phyloP scores from a whole-genome alignment of 1,140 invertebrate species.

The Zelostemma sp. region DNA sequence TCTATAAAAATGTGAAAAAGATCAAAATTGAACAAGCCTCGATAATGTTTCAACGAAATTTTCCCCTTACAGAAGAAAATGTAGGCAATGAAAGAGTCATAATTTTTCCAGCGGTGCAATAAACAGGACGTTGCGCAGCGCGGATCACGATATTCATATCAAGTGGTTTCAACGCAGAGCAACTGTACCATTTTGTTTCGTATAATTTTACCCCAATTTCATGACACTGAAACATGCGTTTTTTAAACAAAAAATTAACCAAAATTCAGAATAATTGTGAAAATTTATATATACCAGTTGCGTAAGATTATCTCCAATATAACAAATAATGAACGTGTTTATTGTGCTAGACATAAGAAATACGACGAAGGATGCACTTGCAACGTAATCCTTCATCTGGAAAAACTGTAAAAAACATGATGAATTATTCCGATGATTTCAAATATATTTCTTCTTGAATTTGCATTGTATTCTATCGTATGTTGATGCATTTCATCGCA shows the following conservation, averaged over 20 bases:
- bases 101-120: conserved; percentile 22
- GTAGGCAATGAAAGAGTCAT: conserved; percentile 23
- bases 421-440: too few relatives aligned
- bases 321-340: conserved; percentile 18
- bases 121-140: conserved; percentile 9
- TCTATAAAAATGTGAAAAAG: too few relatives aligned
- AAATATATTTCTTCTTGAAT: too few relatives aligned
- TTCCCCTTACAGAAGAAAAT: conserved; percentile 14
- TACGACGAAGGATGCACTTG: conserved; percentile 13
- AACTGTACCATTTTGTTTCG: too few relatives aligned
- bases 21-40: too few relatives aligned
- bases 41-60: too few relatives aligned
- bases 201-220: too few relatives aligned
- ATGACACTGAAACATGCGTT: conserved; percentile 8
- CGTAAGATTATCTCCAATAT: conserved; percentile 17
- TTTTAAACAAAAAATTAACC: conserved; percentile 5
- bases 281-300: conserved; percentile 7
- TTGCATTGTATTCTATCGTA: too few relatives aligned
- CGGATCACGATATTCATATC: conserved; percentile 16
- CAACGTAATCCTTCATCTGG: conserved; percentile 10
- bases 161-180: too few relatives aligned
- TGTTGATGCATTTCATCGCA: too few relatives aligned
- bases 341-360: conserved; percentile 10
- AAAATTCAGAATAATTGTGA: background rate
- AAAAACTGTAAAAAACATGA: conserved; percentile 10